These are phyloP conservation scores for Conops quadrifasciatus DNA, from an alignment of 2,888 invertebrate genomes.

Conservation along the genomic window DNA sequence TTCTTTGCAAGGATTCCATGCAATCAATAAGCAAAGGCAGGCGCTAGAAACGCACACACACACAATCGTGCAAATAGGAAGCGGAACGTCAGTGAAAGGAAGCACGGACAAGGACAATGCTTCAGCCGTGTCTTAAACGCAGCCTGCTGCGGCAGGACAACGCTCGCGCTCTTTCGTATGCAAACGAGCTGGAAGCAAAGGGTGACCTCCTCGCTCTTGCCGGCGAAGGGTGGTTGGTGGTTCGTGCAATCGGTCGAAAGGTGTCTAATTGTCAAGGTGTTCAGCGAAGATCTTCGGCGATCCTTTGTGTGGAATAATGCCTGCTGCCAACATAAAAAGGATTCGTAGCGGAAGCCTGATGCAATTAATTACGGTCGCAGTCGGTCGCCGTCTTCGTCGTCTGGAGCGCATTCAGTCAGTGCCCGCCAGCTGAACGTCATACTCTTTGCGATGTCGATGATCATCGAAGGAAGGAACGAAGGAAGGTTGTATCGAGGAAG, in stretches of 20 bases:
- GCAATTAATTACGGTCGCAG: slow-evolving; percentile 38
- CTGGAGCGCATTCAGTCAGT: slow-evolving; percentile 3
- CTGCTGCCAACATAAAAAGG: not conserved
- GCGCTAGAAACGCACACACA: slow-evolving; percentile 25
- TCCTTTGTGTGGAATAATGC: not conserved
- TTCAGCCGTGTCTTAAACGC: no score
- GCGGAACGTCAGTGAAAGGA: not conserved
- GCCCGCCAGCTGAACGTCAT: not conserved
- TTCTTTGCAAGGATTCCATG: not conserved
- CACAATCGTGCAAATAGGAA: slow-evolving; percentile 21
- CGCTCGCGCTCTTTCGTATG: slow-evolving; percentile 27
- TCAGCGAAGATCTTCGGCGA: not conserved
- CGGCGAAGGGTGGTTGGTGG: slow-evolving; percentile 19
- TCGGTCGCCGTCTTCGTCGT: slow-evolving; percentile 7
- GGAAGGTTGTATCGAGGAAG: not conserved
- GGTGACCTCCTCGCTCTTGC: not conserved
- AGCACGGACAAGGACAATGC: not conserved
- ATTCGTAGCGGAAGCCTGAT: slow-evolving; percentile 4
- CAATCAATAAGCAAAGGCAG: slow-evolving; percentile 14
- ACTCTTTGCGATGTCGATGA: no score
- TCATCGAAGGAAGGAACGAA: not conserved
- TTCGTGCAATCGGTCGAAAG: slow-evolving; percentile 20
- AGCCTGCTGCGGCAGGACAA: no score
- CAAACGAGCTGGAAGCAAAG: slow-evolving; percentile 26
- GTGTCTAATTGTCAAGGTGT: slow-evolving; percentile 44